Evolutionary conservation across 2,888 invertebrate genomes (phyloP).

Genomic region (Epistrophe grossulariae): DNA sequence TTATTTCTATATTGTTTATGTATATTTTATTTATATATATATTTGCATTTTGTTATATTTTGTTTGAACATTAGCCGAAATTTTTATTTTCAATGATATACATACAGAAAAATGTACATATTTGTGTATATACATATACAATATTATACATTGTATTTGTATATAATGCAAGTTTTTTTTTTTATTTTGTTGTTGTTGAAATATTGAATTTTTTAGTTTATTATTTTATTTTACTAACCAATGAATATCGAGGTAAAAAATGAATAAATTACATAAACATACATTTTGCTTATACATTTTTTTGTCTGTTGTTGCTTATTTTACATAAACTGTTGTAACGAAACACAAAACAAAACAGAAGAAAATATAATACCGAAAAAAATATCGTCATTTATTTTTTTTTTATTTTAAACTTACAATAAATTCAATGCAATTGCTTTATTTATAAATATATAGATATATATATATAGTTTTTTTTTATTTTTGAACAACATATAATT

Average conservation of each 20-base stretch:
- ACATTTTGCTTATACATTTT: slow-evolving; percentile 51
- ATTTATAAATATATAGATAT: slow-evolving; percentile 69
- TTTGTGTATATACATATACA: slow-evolving; percentile 79
- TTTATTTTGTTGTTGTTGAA: slow-evolving; percentile 61
- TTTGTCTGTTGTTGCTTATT: slow-evolving; percentile 58
- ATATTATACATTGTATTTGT: slow-evolving; percentile 71
- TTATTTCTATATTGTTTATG: slow-evolving; percentile 65
- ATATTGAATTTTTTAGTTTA: slow-evolving; percentile 66
- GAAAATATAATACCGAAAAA: slow-evolving; percentile 28
- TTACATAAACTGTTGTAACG: slow-evolving; percentile 72
- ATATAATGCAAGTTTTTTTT: slow-evolving; percentile 63
- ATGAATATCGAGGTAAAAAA: slow-evolving; percentile 76
- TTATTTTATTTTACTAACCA: slow-evolving; percentile 69
- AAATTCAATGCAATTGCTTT: slow-evolving; percentile 73
- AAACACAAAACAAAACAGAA: slow-evolving; percentile 63
- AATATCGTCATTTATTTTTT: slow-evolving; percentile 37
- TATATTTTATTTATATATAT: slow-evolving; percentile 76
- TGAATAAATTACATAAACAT: slow-evolving; percentile 68
- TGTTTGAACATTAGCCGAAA: slow-evolving; percentile 75
- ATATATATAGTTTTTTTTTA: slow-evolving; percentile 49
- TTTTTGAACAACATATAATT: slow-evolving; percentile 74
- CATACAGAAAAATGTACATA: slow-evolving; percentile 78
- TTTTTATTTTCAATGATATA: slow-evolving; percentile 75
- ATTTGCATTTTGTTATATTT: slow-evolving; percentile 78
- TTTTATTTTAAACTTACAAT: slow-evolving; percentile 75